A percentile compares a stretch with the other conserved stretches of the same genome.
Conservation (phyloP, 2,888 invertebrate genomes). For the Litoditis marina region DNA sequence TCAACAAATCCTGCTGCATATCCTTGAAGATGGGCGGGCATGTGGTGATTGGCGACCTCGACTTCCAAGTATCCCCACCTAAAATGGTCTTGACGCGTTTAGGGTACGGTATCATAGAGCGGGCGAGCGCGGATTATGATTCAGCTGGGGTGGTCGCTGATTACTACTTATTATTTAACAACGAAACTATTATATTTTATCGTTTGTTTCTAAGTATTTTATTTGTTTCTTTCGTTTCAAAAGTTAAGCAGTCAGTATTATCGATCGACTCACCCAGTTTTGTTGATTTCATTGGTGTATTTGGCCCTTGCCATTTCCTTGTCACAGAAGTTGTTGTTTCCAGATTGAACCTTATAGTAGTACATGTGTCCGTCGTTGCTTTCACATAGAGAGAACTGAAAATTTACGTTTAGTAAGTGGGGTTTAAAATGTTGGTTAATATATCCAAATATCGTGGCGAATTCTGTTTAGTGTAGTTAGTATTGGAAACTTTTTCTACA, state of each 20-base stretch:
- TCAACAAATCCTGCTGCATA: constrained; percentile 58
- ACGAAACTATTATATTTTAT: background rate
- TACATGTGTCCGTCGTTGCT: constrained; percentile 26
- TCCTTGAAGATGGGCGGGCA: constrained; percentile 48
- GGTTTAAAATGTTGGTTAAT: no score
- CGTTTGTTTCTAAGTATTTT: background rate
- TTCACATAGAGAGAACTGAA: constrained; percentile 40
- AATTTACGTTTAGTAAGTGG: no score
- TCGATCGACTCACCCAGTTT: constrained; percentile 40
- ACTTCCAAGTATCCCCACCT: constrained; percentile 55
- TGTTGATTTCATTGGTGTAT: constrained; percentile 39
- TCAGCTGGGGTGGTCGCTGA: no score
- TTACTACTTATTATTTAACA: no score
- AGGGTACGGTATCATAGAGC: background rate
- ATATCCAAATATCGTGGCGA: no score
- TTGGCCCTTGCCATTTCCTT: constrained; percentile 41
- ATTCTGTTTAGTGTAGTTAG: no score
- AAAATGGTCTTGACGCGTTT: background rate
- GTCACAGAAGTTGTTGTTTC: constrained; percentile 29
- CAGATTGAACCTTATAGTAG: constrained; percentile 30
- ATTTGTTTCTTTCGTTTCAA: background rate
- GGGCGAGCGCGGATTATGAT: background rate
- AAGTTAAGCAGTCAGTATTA: background rate
- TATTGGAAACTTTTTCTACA: no score
- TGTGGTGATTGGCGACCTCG: constrained; percentile 42